Percentiles rank a stretch among this genome's conserved stretches.
Conservation (phyloP, 2,797 vertebrate species). For the Chrysocyon brachyurus region DNA sequence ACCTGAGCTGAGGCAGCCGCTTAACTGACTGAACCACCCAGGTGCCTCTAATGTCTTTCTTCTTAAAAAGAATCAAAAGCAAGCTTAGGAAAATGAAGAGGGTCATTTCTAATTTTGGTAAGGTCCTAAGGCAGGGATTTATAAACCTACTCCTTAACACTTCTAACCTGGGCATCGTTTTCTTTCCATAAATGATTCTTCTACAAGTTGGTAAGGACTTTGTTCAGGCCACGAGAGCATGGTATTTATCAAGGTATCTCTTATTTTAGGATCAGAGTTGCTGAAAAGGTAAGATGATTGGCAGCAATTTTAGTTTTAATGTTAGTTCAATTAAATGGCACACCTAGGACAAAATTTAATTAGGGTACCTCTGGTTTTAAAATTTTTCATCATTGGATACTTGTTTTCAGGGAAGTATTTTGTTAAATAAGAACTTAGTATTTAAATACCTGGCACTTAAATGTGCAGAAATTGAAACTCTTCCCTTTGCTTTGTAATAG, state of each 20-base stretch:
- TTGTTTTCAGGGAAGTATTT: conserved; percentile 8
- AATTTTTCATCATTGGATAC: not conserved
- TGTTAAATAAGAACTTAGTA: not conserved
- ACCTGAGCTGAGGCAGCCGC: too few species aligned
- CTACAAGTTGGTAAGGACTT: not conserved
- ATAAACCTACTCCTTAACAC: not conserved
- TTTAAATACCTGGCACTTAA: not conserved
- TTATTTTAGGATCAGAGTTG: not conserved
- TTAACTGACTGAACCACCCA: too few species aligned
- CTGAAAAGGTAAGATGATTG: not conserved
- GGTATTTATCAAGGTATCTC: not conserved
- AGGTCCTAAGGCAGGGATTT: not conserved
- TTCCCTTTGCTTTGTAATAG: not conserved
- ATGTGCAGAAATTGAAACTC: not conserved
- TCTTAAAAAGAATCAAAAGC: not conserved
- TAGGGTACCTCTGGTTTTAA: not conserved
- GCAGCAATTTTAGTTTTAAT: conserved; percentile 21
- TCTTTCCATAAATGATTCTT: not conserved
- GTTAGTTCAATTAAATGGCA: not conserved
- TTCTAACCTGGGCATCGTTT: not conserved
- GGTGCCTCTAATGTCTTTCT: not conserved
- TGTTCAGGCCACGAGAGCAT: not conserved
- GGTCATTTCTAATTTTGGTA: not conserved
- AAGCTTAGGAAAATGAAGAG: not conserved
- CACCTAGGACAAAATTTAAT: not conserved